phyloP scores from a whole-genome alignment of 2,888 invertebrate species.

The Pediacus dermestoides region DNA sequence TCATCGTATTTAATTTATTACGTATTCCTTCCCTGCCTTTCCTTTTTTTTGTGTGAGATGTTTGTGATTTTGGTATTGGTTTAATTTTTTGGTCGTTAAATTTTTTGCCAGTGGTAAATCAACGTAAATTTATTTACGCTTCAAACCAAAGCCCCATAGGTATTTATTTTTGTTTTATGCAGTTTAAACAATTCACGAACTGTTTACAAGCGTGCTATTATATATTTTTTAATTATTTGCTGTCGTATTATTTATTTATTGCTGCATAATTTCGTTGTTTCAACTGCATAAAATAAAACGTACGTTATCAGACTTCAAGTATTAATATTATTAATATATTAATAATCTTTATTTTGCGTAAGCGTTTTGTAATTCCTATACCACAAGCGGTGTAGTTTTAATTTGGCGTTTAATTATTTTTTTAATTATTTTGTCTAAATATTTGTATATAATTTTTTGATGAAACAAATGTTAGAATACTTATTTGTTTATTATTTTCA shows the following conservation, averaged over 20 bases:
- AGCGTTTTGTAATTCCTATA: constrained; percentile 35
- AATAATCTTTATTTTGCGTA: constrained; percentile 39
- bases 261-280: no score
- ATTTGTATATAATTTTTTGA: constrained; percentile 44
- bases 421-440: constrained; percentile 40
- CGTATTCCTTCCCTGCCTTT: constrained; percentile 25
- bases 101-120: constrained; percentile 38
- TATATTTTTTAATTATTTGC: no score
- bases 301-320: constrained; percentile 41
- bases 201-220: no score
- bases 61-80: constrained; percentile 43
- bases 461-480: constrained; percentile 47
- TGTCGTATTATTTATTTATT: no score
- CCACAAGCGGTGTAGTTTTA: constrained; percentile 40
- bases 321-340: constrained; percentile 45
- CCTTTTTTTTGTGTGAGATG: constrained; percentile 24
- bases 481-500: constrained; percentile 47
- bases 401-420: constrained; percentile 42
- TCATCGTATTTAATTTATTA: constrained; percentile 14
- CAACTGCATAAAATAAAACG: constrained; percentile 28
- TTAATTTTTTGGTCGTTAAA: constrained; percentile 23
- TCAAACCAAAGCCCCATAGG: constrained; percentile 44
- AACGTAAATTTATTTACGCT: constrained; percentile 37
- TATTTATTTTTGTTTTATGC: constrained; percentile 33
- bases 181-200: constrained; percentile 18